phyloP scores from a whole-genome alignment of 1,140 invertebrate genomes.

The Zaprionus ghesquierei region DNA sequence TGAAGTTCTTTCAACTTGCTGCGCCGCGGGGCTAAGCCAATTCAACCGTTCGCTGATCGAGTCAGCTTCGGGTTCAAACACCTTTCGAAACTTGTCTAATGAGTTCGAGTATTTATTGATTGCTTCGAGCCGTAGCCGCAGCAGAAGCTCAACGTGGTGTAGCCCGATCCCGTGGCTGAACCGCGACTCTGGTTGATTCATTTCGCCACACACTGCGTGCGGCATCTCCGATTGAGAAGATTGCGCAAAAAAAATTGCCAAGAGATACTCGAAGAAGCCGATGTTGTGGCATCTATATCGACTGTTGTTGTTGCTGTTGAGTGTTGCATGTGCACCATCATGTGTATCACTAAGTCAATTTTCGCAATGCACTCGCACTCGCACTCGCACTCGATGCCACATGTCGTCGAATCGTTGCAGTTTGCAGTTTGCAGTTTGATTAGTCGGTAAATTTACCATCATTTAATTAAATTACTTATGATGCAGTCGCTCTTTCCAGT shows the following conservation, averaged over 20 bases:
- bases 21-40: slow-evolving; percentile 43
- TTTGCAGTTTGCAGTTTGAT: slow-evolving; percentile 57
- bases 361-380: slow-evolving; percentile 42
- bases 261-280: not conserved
- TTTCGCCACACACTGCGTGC: slow-evolving; percentile 35
- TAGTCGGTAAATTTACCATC: slow-evolving; percentile 76
- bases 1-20: slow-evolving; percentile 57
- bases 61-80: slow-evolving; percentile 66
- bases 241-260: slow-evolving; percentile 20
- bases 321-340: slow-evolving; percentile 16
- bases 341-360: slow-evolving; percentile 33
- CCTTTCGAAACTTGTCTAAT: slow-evolving; percentile 72
- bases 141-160: slow-evolving; percentile 20
- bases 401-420: not conserved
- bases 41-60: slow-evolving; percentile 4
- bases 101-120: slow-evolving; percentile 59
- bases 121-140: slow-evolving; percentile 33
- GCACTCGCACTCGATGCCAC: slow-evolving; percentile 16
- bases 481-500: slow-evolving; percentile 25
- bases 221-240: slow-evolving; percentile 18
- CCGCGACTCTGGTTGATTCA: slow-evolving; percentile 15
- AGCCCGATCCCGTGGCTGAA: slow-evolving; percentile 14
- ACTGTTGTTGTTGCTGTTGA: not conserved
- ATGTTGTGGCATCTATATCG: not conserved
- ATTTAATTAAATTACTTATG: slow-evolving; percentile 77